Conservation (phyloP, 2,888 invertebrate genomes). For the Trachelus troglodyta region DNA sequence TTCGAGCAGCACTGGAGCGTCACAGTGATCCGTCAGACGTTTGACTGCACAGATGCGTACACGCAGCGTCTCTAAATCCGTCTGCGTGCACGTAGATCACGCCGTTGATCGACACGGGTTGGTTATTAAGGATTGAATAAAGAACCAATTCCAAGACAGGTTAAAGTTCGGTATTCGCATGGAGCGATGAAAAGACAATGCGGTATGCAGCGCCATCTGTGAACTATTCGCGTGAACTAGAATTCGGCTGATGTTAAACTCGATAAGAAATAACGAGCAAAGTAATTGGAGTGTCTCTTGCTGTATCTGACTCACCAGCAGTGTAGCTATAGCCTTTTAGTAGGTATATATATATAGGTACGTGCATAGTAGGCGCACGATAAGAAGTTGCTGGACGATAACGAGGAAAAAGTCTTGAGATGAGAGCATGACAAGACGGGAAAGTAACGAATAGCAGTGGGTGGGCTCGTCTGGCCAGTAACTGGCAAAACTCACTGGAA, state of each 20-base stretch:
- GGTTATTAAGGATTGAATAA: neutral
- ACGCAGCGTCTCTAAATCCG: neutral
- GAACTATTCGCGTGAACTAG: neutral
- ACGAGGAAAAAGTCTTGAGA: neutral
- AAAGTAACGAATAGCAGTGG: neutral
- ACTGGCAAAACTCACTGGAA: neutral
- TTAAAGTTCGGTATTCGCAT: neutral
- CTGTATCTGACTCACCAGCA: neutral
- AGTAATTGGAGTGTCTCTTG: neutral
- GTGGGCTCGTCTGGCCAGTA: neutral
- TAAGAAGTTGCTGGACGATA: neutral
- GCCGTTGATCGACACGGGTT: conserved; percentile 41
- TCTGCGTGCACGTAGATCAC: conserved; percentile 14
- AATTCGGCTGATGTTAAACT: neutral
- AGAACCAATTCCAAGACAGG: neutral
- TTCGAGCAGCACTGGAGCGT: neutral
- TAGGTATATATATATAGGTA: neutral
- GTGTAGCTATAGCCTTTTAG: neutral
- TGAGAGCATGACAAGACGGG: neutral
- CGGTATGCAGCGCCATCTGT: neutral
- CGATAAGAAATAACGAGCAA: neutral
- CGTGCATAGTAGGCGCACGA: neutral
- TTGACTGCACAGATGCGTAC: neutral
- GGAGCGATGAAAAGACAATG: neutral
- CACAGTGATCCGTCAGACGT: neutral